Evolutionary conservation across 2,888 invertebrate species (phyloP).

Genomic region (Temnothorax rugatulus): DNA sequence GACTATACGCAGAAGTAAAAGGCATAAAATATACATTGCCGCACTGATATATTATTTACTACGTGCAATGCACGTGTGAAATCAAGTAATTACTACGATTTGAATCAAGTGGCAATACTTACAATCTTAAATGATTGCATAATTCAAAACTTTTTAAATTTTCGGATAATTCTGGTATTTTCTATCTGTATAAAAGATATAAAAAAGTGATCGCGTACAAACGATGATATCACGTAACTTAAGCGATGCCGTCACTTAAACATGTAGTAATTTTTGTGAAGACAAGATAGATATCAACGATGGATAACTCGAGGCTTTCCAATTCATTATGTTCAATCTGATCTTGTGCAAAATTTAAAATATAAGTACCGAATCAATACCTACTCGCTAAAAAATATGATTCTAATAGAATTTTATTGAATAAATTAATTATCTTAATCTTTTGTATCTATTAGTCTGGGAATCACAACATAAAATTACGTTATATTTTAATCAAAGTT

Average conservation of each 20-base stretch:
- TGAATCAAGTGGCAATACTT: not conserved
- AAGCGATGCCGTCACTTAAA: not conserved
- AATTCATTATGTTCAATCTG: not conserved
- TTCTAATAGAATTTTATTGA: not conserved
- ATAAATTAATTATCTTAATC: not conserved
- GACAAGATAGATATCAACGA: not conserved
- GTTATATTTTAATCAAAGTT: not conserved
- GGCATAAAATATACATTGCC: slow-evolving; percentile 13
- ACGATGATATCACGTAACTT: not conserved
- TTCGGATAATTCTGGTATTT: not conserved
- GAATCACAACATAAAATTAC: not conserved
- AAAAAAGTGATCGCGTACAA: not conserved
- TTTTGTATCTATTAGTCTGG: not conserved
- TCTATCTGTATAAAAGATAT: not conserved
- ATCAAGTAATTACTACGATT: not conserved
- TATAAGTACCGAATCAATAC: not conserved
- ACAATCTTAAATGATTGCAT: not conserved
- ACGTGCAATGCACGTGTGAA: not conserved
- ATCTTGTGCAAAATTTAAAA: not conserved
- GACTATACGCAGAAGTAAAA: not conserved
- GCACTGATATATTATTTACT: not conserved
- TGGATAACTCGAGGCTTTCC: not conserved
- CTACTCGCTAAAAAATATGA: not conserved
- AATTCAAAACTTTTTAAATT: not conserved
- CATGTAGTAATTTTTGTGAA: not conserved